phyloP scores from a whole-genome alignment of 1,140 invertebrate species.

The Macrosteles quadrilineatus region DNA sequence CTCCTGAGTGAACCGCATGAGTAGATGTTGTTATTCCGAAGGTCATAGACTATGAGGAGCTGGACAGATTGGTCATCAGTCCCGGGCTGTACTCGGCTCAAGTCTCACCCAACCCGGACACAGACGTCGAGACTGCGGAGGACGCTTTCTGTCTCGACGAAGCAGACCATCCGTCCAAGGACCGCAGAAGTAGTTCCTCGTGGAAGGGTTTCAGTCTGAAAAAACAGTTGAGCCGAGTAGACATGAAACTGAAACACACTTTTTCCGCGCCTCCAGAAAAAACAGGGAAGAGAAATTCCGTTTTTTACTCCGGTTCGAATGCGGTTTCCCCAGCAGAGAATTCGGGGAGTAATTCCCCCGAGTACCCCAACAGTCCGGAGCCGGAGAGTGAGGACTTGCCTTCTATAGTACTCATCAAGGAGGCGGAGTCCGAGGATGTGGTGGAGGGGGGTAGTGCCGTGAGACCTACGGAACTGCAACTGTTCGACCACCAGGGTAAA shows the following conservation, averaged over 20 bases:
- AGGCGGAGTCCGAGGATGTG: conserved; percentile 24
- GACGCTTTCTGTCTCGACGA: conserved; percentile 40
- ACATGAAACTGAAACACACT: conserved; percentile 68
- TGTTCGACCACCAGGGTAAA: conserved; percentile 60
- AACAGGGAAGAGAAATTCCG: conserved; percentile 14
- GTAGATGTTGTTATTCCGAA: conserved; percentile 37
- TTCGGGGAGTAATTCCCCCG: conserved; percentile 27
- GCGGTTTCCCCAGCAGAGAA: background rate
- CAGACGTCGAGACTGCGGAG: conserved; percentile 43
- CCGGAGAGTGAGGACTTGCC: conserved; percentile 34
- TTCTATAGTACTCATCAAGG: conserved; percentile 32
- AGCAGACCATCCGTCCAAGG: background rate
- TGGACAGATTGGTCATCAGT: conserved; percentile 43
- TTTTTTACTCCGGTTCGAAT: conserved; percentile 22
- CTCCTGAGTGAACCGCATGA: conserved; percentile 24
- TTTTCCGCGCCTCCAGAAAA: conserved; percentile 25
- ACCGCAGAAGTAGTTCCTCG: conserved; percentile 39
- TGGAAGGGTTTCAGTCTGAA: conserved; percentile 70
- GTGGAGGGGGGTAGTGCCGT: conserved; percentile 3
- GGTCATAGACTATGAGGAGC: conserved; percentile 44
- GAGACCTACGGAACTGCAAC: conserved; percentile 63
- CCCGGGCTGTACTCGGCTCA: conserved; percentile 44
- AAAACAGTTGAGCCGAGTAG: conserved; percentile 76
- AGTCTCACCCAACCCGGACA: conserved; percentile 44
- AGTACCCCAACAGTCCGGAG: conserved; percentile 32